These are phyloP conservation scores for Aphyosemion australe DNA, from an alignment of 2,113 vertebrate genomes.

Conservation along the genomic window DNA sequence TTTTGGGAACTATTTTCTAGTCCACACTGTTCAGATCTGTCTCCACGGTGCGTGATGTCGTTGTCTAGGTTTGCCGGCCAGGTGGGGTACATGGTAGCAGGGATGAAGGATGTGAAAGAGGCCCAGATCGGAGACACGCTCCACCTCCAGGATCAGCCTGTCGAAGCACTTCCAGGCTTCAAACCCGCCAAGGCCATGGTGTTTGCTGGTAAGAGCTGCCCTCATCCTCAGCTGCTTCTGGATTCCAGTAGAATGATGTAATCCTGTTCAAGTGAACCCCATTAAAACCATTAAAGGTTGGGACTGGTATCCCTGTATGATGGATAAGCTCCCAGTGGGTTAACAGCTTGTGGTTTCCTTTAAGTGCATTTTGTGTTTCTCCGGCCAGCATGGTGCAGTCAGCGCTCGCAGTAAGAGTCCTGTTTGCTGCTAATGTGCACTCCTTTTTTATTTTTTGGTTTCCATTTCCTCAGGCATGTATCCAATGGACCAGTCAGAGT, in stretches of 20 bases:
- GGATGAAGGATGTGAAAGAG: conserved; percentile 98
- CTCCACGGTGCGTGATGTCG: neutral
- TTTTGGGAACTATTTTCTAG: too few species aligned
- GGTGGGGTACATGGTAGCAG: conserved; percentile 93
- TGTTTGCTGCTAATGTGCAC: conserved; percentile 13
- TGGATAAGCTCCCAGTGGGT: neutral
- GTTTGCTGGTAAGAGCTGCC: conserved; percentile 87
- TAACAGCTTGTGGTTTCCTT: neutral
- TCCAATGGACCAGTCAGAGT: conserved; percentile 93
- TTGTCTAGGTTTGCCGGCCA: conserved; percentile 90
- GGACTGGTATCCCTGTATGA: neutral
- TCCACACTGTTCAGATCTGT: conserved; percentile 7
- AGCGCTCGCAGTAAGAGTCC: conserved; percentile 1
- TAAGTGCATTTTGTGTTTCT: neutral
- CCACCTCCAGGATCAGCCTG: conserved; percentile 86
- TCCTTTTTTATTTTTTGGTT: conserved; percentile 5
- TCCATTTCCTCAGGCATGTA: conserved; percentile 85
- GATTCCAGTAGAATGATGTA: neutral
- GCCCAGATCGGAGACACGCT: conserved; percentile 98
- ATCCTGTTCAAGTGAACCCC: neutral
- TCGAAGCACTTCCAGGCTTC: conserved; percentile 92
- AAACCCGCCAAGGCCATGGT: conserved; percentile 97
- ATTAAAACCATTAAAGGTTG: neutral
- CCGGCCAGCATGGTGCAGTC: conserved; percentile 22
- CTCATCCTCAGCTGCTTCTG: neutral